Base-by-base conservation (phyloP, 1,140 invertebrate genomes). In the Lineus longissimus region DNA sequence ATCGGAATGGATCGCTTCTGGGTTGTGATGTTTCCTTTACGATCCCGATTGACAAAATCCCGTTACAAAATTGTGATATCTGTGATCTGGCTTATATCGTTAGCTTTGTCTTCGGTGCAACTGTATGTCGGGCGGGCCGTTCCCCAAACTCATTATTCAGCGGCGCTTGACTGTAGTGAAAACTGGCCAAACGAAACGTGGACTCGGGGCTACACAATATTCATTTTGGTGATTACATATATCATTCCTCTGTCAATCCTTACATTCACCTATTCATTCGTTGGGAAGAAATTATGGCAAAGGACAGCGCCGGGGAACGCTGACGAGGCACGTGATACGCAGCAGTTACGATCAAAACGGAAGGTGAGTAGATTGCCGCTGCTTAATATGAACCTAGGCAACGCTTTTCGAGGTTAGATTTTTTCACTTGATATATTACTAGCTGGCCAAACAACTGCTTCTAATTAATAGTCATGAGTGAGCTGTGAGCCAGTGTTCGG, bases 281-380 rank as follows among this genome's bases (percentile, higher is more conserved):
- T 81, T 45, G 73, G 71, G 33, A 64, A 70, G 17, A 67, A 76
- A 55, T 66, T 81, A 4, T 85, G 84, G 81, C 70, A 77, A 22
- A 70, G 83, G 45, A 81, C 76, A 4, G 70, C 81, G 0, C 85
- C 85, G 9, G 85, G 85, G 4, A 84, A 86, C 62, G 81, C 81
- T 0, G 80, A 86, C 63, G 71, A 76, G 2, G 69, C 69, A 4
- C 63, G 85, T 47, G 85, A 86, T 66, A 69, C 75, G 29, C 74
- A 77, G 22, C 83, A 84, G 62, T 70, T 84, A 17, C 70, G 76
- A 51, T 79, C 82, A 0, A 86, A 85, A 69, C 75, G 78, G 55
- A 86, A 86, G 80, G 85, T 86, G 73, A 69, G 69, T 65, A 31
- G n/a, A 33, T 47, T 56, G 0, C 36, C 19, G 11, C 11, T 43